Evolutionary conservation across 2,113 vertebrate genomes (phyloP), one percentile per base, ranked within the genome.

Genomic region (Orcinus orca): DNA sequence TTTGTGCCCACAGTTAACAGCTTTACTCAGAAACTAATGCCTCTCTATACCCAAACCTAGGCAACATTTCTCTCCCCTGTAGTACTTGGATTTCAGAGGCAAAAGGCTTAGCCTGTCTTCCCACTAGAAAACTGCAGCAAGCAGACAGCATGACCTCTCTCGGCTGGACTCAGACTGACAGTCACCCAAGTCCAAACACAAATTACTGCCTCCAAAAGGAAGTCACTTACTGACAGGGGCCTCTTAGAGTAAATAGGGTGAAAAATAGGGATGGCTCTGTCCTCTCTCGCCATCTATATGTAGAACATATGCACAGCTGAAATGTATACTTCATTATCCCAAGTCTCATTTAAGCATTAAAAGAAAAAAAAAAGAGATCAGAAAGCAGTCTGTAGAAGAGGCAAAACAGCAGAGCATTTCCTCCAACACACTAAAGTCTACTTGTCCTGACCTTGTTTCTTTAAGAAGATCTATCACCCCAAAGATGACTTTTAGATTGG

Each of bases 121-220:
- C n/a, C 38, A 80, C 14, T 8, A 67, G 33, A 31, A 68, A 73
- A 86, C 12, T 53, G 15, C 65, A 53, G 70, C 13, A 65, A 65
- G 41, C 38, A 91, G 36, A 81, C 23, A 86, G 44, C 25, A 63
- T 13, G 21, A 84, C n/a, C 62, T 77, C 87, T 84, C 44, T 84
- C 73, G 26, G 41, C 53, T 89, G 33, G 74, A 67, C 81, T 95
- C 71, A 96, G 47, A 95, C 2, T 67, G 25, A 96, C 29, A 85
- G 44, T 92, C 58, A 90, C 44, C 20, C 44, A 96, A 85, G 38
- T 90, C 60, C 91, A 93, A 87, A 94, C 58, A 90, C 79, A 90
- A 97, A 93, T 77, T 50, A 88, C 21, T 26, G 33, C 73, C 89
- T 93, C 84, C 82, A 70, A 81, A 25, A 74, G 67, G 71, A 93